These are phyloP conservation scores for Hapalemur alaotrensis DNA, from an alignment of 2,797 vertebrate species.

Conservation along the genomic window DNA sequence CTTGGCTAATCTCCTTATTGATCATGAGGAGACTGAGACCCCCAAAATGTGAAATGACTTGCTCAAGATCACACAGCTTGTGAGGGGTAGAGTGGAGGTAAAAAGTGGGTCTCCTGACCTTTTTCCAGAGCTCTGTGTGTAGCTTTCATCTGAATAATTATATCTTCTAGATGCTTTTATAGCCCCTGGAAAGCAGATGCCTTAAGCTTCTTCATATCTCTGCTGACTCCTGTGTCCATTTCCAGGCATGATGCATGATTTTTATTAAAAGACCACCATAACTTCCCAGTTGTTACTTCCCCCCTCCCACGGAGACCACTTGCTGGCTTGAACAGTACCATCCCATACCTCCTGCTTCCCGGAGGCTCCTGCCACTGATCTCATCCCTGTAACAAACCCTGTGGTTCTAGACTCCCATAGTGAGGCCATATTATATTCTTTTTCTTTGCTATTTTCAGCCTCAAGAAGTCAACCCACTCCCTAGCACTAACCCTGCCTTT, in stretches of 20 bases:
- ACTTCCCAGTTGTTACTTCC: background rate
- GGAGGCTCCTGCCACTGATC: background rate
- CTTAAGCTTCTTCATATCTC: background rate
- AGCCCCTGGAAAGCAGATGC: background rate
- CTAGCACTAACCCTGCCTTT: background rate
- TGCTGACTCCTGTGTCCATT: background rate
- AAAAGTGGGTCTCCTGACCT: background rate
- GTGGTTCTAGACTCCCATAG: too few relatives aligned
- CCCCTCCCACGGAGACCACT: background rate
- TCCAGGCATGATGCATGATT: background rate
- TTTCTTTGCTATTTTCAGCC: background rate
- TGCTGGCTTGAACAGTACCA: background rate
- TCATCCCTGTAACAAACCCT: background rate
- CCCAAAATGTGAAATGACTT: background rate
- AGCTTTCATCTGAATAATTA: background rate
- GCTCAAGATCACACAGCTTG: background rate
- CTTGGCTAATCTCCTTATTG: background rate
- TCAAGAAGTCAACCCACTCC: background rate
- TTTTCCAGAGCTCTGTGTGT: background rate
- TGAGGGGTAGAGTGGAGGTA: background rate
- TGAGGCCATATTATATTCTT: background rate
- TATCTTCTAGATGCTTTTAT: background rate
- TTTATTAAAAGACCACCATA: background rate
- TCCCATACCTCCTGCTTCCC: background rate
- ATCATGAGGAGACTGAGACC: background rate